Conservation (phyloP, 1,140 invertebrate genomes). For the Drosophila triauraria region DNA sequence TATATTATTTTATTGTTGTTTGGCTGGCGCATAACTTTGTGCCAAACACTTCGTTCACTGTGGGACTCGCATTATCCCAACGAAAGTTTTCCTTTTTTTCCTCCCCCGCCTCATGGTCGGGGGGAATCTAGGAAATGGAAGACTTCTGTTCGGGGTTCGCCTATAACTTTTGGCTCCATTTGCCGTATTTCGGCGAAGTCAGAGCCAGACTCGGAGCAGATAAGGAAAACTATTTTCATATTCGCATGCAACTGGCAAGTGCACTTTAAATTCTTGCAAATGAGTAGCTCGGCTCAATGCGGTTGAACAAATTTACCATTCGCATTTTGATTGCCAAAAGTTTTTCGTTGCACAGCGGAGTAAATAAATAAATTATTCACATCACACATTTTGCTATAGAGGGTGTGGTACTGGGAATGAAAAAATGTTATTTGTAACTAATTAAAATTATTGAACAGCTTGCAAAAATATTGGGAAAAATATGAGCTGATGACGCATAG, state of each 20-base stretch:
- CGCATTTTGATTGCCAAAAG: slow-evolving; percentile 40
- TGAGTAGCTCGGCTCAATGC: slow-evolving; percentile 65
- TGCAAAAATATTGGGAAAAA: neutral
- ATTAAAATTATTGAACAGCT: neutral
- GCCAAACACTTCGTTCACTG: slow-evolving; percentile 72
- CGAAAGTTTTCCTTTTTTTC: slow-evolving; percentile 51
- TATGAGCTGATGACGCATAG: neutral
- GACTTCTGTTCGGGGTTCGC: slow-evolving; percentile 47
- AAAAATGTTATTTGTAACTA: neutral
- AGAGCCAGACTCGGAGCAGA: slow-evolving; percentile 34
- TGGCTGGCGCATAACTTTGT: slow-evolving; percentile 76
- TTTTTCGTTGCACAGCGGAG: neutral
- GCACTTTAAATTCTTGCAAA: slow-evolving; percentile 85
- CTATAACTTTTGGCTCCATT: slow-evolving; percentile 74
- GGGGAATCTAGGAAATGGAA: slow-evolving; percentile 48
- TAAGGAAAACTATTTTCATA: slow-evolving; percentile 71
- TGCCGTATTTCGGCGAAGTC: slow-evolving; percentile 57
- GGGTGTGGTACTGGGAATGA: neutral
- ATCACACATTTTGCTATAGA: neutral
- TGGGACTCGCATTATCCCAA: slow-evolving; percentile 60
- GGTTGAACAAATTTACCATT: slow-evolving; percentile 12
- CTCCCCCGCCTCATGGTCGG: neutral
- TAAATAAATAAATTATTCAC: slow-evolving; percentile 10
- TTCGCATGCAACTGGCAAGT: slow-evolving; percentile 75
- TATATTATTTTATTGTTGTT: slow-evolving; percentile 83